Evolutionary conservation across 2,888 invertebrate species (phyloP).

Genomic region (Drosophila mimica): DNA sequence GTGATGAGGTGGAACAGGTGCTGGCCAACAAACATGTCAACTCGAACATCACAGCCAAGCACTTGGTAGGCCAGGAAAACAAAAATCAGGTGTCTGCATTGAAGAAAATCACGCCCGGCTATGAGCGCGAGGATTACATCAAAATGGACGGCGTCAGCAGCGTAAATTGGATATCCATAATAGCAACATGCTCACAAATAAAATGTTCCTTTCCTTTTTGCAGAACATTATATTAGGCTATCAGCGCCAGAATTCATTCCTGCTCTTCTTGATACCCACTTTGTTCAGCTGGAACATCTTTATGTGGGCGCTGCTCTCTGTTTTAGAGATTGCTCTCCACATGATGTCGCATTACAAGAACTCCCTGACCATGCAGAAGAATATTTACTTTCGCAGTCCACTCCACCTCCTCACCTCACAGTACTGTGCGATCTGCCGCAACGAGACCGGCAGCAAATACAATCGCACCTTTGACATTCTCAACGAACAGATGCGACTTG

Average conservation of each 20-base stretch:
- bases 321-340: conserved; percentile 88
- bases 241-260: conserved; percentile 84
- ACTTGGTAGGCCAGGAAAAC: conserved; percentile 27
- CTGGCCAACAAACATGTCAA: conserved; percentile 60
- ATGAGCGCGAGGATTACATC: conserved; percentile 80
- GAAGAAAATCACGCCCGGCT: conserved; percentile 53
- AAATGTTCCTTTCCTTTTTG: conserved; percentile 4
- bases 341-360: conserved; percentile 90
- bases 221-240: conserved; percentile 84
- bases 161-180: conserved; percentile 61
- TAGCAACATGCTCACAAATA: neutral
- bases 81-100: neutral
- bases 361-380: conserved; percentile 86
- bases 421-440: conserved; percentile 89
- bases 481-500: conserved; percentile 87
- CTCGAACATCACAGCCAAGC: conserved; percentile 49
- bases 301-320: conserved; percentile 86
- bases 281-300: conserved; percentile 87
- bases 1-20: conserved; percentile 76
- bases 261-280: conserved; percentile 87
- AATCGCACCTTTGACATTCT: conserved; percentile 85
- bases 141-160: conserved; percentile 83
- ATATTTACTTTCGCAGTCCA: conserved; percentile 89
- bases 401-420: conserved; percentile 89
- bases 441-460: conserved; percentile 87